These are phyloP conservation scores for Melanotus villosus DNA, from an alignment of 2,888 invertebrate genomes.

Conservation along the genomic window DNA sequence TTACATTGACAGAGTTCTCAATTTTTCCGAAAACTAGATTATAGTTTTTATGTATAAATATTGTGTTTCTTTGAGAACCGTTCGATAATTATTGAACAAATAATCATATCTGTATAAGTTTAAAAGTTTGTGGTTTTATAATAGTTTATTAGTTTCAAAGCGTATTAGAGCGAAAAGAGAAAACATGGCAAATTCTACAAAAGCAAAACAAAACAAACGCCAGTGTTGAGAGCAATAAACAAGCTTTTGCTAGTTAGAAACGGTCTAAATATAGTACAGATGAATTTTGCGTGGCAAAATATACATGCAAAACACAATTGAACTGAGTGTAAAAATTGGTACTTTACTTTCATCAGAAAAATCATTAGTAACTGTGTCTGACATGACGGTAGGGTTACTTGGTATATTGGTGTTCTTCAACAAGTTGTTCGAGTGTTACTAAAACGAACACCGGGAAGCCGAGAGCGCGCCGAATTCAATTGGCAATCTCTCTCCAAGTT, in stretches of 20 bases:
- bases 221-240: slow-evolving; percentile 11
- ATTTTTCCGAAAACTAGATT: too few relatives aligned
- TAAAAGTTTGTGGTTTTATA: neutral
- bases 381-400: slow-evolving; percentile 8
- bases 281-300: neutral
- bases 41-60: too few relatives aligned
- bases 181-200: slow-evolving; percentile 3
- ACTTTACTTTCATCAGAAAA: slow-evolving; percentile 29
- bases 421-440: slow-evolving; percentile 30
- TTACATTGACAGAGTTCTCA: too few relatives aligned
- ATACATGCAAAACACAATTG: slow-evolving; percentile 25
- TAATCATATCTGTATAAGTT: too few relatives aligned
- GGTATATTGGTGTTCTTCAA: slow-evolving; percentile 14
- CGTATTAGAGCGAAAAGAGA: too few relatives aligned
- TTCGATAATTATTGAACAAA: too few relatives aligned
- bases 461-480: slow-evolving; percentile 24
- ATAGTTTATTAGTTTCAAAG: too few relatives aligned
- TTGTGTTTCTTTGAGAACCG: too few relatives aligned
- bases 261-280: slow-evolving; percentile 12
- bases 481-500: slow-evolving; percentile 36
- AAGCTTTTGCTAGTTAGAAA: slow-evolving; percentile 4
- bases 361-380: slow-evolving; percentile 15
- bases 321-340: slow-evolving; percentile 16
- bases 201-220: slow-evolving; percentile 21
- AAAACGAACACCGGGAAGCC: slow-evolving; percentile 29